Evolutionary conservation across 2,888 invertebrate species (phyloP).

Genomic region (Metacarcinus magister): DNA sequence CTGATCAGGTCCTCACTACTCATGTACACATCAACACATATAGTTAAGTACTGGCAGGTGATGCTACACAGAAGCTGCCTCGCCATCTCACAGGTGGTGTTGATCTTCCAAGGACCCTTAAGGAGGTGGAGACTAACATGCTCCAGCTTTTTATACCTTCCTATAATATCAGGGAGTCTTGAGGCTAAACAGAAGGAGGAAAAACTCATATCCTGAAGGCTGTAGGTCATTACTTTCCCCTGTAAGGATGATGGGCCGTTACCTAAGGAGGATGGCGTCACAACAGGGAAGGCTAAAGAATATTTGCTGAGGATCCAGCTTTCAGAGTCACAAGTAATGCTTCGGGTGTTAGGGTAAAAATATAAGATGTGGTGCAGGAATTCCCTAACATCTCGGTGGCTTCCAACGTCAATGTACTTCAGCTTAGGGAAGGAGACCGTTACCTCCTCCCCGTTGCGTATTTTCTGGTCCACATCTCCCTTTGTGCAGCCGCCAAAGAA

Average conservation of each 20-base stretch:
- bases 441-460: conserved; percentile 39
- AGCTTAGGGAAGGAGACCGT: conserved; percentile 65
- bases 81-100: conserved; percentile 56
- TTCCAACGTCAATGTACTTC: conserved; percentile 69
- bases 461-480: conserved; percentile 22
- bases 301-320: conserved; percentile 69
- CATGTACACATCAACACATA: conserved; percentile 73
- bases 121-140: conserved; percentile 66
- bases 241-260: conserved; percentile 39
- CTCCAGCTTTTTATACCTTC: conserved; percentile 59
- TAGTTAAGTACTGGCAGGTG: conserved; percentile 58
- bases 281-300: conserved; percentile 59
- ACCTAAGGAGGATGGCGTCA: conserved; percentile 61
- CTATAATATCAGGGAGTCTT: conserved; percentile 56
- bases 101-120: conserved; percentile 70
- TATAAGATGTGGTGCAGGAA: conserved; percentile 66
- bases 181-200: conserved; percentile 64
- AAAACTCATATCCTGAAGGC: conserved; percentile 68
- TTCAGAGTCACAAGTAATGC: conserved; percentile 66
- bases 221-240: not conserved
- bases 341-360: conserved; percentile 50
- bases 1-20: conserved; percentile 61
- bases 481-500: conserved; percentile 63
- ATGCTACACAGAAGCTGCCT: conserved; percentile 55
- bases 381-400: conserved; percentile 66